Conservation (phyloP, 2,797 vertebrate species). For the Muscicapa striata region DNA sequence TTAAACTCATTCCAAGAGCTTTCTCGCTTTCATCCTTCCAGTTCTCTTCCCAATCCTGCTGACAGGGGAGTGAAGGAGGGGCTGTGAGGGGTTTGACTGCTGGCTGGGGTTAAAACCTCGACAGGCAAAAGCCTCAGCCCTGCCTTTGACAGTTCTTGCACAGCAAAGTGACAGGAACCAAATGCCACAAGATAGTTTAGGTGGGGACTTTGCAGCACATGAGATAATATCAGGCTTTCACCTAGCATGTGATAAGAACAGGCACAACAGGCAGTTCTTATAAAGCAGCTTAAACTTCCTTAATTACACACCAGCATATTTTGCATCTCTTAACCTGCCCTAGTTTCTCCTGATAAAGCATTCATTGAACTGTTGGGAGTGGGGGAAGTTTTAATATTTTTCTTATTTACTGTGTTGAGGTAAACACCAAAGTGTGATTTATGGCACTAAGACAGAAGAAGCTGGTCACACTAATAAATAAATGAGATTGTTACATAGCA, state of each 20-base stretch:
- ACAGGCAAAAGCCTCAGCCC: background rate
- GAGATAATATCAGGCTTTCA: background rate
- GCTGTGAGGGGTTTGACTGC: background rate
- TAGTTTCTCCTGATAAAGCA: background rate
- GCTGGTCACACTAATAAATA: background rate
- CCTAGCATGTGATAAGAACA: background rate
- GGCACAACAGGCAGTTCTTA: background rate
- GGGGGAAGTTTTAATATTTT: rapidly evolving
- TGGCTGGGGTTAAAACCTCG: background rate
- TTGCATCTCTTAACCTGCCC: background rate
- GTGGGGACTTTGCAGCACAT: background rate
- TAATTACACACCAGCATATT: background rate
- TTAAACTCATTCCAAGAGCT: background rate
- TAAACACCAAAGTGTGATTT: background rate
- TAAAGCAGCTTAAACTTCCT: background rate
- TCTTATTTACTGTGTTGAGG: background rate
- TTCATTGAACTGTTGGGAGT: background rate
- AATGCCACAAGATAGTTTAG: background rate
- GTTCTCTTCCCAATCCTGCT: rapidly evolving
- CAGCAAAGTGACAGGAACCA: background rate
- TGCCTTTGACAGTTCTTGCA: background rate
- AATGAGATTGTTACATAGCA: background rate
- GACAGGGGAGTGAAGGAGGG: background rate
- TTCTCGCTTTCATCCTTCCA: background rate
- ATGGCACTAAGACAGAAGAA: background rate